phyloP scores from a whole-genome alignment of 2,888 invertebrate genomes.

The Drosophila dives region DNA sequence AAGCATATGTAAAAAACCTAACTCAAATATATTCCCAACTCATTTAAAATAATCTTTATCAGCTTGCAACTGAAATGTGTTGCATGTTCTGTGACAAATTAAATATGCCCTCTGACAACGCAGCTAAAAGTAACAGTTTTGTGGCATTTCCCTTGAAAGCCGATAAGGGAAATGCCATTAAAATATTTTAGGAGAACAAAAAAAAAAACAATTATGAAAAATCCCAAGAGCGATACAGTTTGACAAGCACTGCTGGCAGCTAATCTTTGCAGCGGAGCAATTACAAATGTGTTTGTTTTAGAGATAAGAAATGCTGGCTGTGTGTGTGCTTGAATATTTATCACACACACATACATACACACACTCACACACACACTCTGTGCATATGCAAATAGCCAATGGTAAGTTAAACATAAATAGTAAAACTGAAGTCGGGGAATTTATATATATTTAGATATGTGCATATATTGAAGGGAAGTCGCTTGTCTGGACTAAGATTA shows the following conservation, averaged over 20 bases:
- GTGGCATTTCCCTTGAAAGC: constrained; percentile 28
- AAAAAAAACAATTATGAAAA: neutral
- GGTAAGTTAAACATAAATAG: constrained; percentile 28
- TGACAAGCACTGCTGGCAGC: constrained; percentile 2
- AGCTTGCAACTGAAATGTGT: neutral
- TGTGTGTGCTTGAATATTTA: constrained; percentile 16
- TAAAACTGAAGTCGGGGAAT: constrained; percentile 8
- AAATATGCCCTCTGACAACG: neutral
- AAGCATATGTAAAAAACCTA: neutral
- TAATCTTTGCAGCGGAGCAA: constrained; percentile 25
- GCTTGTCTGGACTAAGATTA: constrained; percentile 33
- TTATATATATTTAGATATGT: constrained; percentile 17
- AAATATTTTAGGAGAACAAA: neutral
- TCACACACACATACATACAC: constrained; percentile 4
- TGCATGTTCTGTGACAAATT: neutral
- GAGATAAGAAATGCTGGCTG: constrained; percentile 22
- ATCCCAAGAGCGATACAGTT: constrained; percentile 15
- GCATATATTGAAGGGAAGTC: constrained; percentile 21
- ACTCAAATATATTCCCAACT: accelerated
- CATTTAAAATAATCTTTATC: neutral
- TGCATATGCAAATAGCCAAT: constrained; percentile 46
- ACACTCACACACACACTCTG: constrained; percentile 1
- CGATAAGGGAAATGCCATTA: constrained; percentile 19
- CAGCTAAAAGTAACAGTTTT: constrained; percentile 16
- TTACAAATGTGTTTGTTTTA: constrained; percentile 26